Evolutionary conservation across 2,888 invertebrate genomes (phyloP).

Genomic region (Archips crataeganus): DNA sequence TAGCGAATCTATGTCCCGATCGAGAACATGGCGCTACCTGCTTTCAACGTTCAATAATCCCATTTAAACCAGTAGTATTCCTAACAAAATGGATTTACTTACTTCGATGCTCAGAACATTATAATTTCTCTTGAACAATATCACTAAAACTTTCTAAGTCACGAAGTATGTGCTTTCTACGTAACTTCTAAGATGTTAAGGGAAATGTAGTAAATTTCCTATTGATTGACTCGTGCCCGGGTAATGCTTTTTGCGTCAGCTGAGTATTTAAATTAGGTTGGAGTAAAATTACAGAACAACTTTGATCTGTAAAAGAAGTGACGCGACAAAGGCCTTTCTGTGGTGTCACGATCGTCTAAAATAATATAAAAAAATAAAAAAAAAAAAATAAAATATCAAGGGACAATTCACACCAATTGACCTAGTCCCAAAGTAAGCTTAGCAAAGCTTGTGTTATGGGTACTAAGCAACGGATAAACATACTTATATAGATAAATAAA

Average conservation of each 20-base stretch:
- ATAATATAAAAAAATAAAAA: too few species aligned
- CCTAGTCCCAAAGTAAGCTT: too few species aligned
- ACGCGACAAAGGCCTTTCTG: not conserved
- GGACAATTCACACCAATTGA: too few species aligned
- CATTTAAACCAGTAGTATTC: too few species aligned
- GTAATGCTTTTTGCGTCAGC: not conserved
- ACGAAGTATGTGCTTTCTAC: not conserved
- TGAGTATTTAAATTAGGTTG: not conserved
- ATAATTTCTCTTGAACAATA: too few species aligned
- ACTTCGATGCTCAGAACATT: slow-evolving; percentile 3
- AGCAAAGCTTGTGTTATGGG: too few species aligned
- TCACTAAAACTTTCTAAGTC: not conserved
- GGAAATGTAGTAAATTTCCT: too few species aligned
- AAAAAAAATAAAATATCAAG: too few species aligned
- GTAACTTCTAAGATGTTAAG: not conserved
- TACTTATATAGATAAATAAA: too few species aligned
- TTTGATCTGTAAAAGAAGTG: not conserved
- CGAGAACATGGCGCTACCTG: slow-evolving; percentile 22
- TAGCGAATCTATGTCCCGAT: slow-evolving; percentile 8
- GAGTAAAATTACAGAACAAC: slow-evolving; percentile 3
- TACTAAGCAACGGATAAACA: too few species aligned
- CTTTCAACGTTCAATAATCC: slow-evolving; percentile 25
- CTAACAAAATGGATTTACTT: too few species aligned
- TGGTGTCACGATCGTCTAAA: not conserved
- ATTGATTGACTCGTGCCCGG: too few species aligned